Evolutionary conservation across 2,888 invertebrate species (phyloP).

Genomic region (Trachelus iudaicus): DNA sequence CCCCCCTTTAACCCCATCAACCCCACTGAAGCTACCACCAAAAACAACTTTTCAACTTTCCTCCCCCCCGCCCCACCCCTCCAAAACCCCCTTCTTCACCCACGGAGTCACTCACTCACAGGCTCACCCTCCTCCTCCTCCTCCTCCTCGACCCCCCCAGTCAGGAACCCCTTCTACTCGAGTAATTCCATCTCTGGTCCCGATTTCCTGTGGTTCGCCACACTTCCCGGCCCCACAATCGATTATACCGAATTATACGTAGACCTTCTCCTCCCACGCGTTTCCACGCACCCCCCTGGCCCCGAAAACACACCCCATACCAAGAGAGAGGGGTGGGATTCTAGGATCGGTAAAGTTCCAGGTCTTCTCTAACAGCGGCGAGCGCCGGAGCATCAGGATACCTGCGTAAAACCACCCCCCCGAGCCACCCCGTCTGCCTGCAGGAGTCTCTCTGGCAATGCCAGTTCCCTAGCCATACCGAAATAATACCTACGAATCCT

Average conservation of each 20-base stretch:
- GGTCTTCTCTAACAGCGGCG: too few species aligned
- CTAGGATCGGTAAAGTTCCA: too few species aligned
- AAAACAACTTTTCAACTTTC: conserved; percentile 32
- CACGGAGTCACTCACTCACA: neutral
- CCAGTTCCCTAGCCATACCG: neutral
- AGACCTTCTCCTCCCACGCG: neutral
- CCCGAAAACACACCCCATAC: neutral
- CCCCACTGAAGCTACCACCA: conserved; percentile 26
- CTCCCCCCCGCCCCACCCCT: conserved; percentile 1
- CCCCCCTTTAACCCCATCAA: conserved; percentile 18
- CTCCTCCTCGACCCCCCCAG: neutral
- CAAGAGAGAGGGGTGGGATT: neutral
- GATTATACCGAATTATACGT: neutral
- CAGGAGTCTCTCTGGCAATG: too few species aligned
- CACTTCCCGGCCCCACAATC: neutral
- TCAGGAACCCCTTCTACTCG: neutral
- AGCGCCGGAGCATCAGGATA: too few species aligned
- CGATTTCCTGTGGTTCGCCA: neutral
- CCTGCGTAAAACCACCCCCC: conserved; percentile 1
- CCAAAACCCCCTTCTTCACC: neutral
- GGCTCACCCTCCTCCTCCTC: neutral
- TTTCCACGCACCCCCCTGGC: neutral
- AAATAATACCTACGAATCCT: conserved; percentile 22
- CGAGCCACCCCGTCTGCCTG: too few species aligned
- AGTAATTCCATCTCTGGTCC: neutral